Base-by-base conservation (phyloP, 2,797 vertebrate species). In the Microctenopoma steveboyesi region DNA sequence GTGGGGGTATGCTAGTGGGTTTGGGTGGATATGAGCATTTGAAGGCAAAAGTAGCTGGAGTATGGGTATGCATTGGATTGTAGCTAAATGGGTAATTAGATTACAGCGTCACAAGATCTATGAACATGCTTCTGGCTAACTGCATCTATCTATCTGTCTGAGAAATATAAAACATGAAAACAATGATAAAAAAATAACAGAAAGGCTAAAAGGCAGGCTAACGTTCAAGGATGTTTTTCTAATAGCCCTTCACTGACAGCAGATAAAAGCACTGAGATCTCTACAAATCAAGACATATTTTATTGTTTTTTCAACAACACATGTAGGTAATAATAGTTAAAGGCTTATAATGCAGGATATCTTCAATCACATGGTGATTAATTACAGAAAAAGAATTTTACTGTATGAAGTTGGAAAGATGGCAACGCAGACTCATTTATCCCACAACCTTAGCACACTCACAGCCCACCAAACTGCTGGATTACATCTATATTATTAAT, bases 41-140 rank as follows among this genome's bases (percentile, higher is more conserved):
- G 74, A 78, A 57, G 40, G 58, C 73, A 51, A 78, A 78, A 68
- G 59, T 78, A 82, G 82, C 58, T 76, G 57, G 58, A 73, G 66
- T 54, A 72, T 65, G 64, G 51, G 56, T 69, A 71, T 76, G 78
- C 81, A 69, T 67, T 75, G 64, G 78, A 74, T 70, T 80, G 84
- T 67, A 82, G 74, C 86, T 88, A 87, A 92, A 85, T 79, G 78
- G 86, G 81, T 90, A 91, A 92, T 90, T 90, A 89, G 91, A 92
- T 92, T 92, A 92, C 27, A 49, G 80, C 75, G 86, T 92, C 91
- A 92, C 89, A 90, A 88, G 92, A 91, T 88, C 70, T 49, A 77
- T 28, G 48, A 71, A 63, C 56, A 49, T 4, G 53, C 74, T 54
- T 60, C 64, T 43, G 53, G 43, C 63, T 72, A 74, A 57, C 25